Evolutionary conservation across 2,888 invertebrate species (phyloP).

Genomic region (Pollenia amentaria): DNA sequence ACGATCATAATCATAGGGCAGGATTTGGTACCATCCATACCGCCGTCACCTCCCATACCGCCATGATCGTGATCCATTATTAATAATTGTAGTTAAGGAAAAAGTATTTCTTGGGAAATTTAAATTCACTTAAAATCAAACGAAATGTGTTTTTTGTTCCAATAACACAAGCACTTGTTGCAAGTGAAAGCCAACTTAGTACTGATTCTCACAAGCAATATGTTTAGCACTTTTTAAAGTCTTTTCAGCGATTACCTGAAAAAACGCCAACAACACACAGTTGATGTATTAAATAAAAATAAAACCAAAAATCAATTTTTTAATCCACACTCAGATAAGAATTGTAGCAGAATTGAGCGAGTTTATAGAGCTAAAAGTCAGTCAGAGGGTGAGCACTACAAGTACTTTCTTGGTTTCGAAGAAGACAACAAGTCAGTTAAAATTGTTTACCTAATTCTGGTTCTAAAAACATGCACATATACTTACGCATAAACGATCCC

Average conservation of each 20-base stretch:
- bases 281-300: conserved; percentile 5
- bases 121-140: conserved; percentile 44
- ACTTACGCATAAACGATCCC: neutral
- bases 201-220: conserved; percentile 63
- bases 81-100: conserved; percentile 15
- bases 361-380: conserved; percentile 7
- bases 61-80: conserved; percentile 79
- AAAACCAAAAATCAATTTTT: conserved; percentile 23
- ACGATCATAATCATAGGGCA: conserved; percentile 84
- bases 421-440: neutral
- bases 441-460: conserved; percentile 10
- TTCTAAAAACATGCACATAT: neutral
- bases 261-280: neutral
- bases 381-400: neutral
- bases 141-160: conserved; percentile 37
- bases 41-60: conserved; percentile 46
- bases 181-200: conserved; percentile 67
- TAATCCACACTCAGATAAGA: conserved; percentile 64
- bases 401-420: neutral
- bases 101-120: conserved; percentile 22
- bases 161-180: conserved; percentile 41
- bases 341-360: conserved; percentile 31
- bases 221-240: conserved; percentile 66
- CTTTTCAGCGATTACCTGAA: conserved; percentile 41
- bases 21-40: conserved; percentile 44